Percentiles rank a stretch among this genome's conserved stretches.
Evolutionary conservation across 2,113 vertebrate species (phyloP).

Genomic region (Lophochroa leadbeateri): DNA sequence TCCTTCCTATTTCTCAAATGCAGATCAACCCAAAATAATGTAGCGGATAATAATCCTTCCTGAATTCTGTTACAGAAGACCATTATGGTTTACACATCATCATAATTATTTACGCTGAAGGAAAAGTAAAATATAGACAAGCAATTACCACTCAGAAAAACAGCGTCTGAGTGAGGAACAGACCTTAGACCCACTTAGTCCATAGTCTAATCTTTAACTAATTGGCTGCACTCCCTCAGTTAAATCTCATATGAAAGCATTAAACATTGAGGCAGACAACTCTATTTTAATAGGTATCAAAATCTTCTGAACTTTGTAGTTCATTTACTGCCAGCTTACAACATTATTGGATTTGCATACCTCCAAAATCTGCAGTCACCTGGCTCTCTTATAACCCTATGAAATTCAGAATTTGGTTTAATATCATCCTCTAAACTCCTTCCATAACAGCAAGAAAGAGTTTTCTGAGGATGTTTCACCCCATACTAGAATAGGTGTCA

Average conservation of each 20-base stretch:
- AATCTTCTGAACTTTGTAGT: background rate
- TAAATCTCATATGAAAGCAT: conserved; percentile 24
- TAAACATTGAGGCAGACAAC: background rate
- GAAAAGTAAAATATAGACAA: background rate
- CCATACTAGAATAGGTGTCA: background rate
- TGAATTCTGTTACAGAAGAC: background rate
- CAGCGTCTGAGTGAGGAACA: background rate
- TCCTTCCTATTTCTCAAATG: background rate
- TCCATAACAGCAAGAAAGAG: background rate
- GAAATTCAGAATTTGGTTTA: background rate
- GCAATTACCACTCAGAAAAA: background rate
- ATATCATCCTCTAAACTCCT: background rate
- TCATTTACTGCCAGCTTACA: background rate
- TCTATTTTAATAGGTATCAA: conserved; percentile 5
- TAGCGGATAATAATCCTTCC: background rate
- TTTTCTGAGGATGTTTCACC: background rate
- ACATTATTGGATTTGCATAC: background rate
- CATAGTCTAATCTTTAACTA: conserved; percentile 20
- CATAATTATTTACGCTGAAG: background rate
- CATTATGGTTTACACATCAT: background rate
- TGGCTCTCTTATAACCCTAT: background rate
- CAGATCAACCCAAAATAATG: background rate
- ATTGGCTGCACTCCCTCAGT: background rate
- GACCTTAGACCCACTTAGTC: background rate
- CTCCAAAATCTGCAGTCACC: background rate